These are phyloP conservation scores for Drosophila aldrichi DNA, from an alignment of 2,888 invertebrate species.

Conservation along the genomic window DNA sequence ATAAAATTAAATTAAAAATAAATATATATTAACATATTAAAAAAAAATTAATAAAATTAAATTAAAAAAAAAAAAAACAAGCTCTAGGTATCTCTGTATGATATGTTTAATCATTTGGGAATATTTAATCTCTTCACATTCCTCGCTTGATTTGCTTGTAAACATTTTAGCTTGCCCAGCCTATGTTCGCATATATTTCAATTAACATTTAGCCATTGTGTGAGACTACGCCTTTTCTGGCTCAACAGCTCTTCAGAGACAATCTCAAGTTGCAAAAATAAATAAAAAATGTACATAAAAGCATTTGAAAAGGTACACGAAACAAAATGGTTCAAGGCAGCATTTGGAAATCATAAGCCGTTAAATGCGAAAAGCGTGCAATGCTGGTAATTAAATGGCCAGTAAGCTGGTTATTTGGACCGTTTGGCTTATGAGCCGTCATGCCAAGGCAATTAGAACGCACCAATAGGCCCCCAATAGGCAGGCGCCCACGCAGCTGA, in stretches of 20 bases:
- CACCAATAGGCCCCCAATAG: slow-evolving; percentile 41
- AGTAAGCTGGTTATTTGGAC: slow-evolving; percentile 24
- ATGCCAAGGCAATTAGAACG: slow-evolving; percentile 68
- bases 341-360: slow-evolving; percentile 32
- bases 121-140: background rate
- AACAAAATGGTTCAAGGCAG: slow-evolving; percentile 61
- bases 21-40: no score
- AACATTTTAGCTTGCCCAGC: background rate
- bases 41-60: no score
- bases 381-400: slow-evolving; percentile 39
- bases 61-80: no score
- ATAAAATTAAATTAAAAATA: no score
- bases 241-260: background rate
- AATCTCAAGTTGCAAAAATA: slow-evolving; percentile 10
- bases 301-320: slow-evolving; percentile 21
- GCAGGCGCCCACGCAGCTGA: slow-evolving; percentile 64
- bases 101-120: background rate
- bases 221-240: background rate
- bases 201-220: background rate
- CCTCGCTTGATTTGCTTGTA: background rate
- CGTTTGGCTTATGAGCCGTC: slow-evolving; percentile 31
- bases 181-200: background rate
- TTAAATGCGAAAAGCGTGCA: slow-evolving; percentile 32
- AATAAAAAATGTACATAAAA: background rate
- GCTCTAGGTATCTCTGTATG: background rate